Percentiles rank a stretch among this genome's conserved stretches.
These are phyloP conservation scores for Liolophura sinensis DNA, from an alignment of 1,140 invertebrate species.

Conservation along the genomic window DNA sequence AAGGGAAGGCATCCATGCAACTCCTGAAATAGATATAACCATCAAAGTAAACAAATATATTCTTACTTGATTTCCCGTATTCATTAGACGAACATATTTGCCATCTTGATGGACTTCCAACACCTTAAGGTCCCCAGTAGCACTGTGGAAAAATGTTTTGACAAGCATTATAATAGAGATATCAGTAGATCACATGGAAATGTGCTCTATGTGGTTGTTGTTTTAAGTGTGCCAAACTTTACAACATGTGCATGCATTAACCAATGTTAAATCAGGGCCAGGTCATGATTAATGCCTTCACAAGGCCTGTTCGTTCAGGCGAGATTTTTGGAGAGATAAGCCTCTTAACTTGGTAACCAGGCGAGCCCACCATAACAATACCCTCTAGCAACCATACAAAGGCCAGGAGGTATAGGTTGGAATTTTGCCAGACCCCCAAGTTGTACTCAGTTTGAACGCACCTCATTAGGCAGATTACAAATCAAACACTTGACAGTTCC, in stretches of 20 bases:
- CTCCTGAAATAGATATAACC: too few relatives aligned
- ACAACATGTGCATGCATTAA: too few relatives aligned
- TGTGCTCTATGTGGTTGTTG: too few relatives aligned
- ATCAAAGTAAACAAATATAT: neutral
- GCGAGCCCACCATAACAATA: neutral
- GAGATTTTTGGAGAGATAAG: neutral
- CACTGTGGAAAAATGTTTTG: slow-evolving; percentile 29
- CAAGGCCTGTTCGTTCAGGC: neutral
- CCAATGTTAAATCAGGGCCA: too few relatives aligned
- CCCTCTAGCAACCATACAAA: neutral
- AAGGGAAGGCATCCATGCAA: too few relatives aligned
- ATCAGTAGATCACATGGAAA: neutral
- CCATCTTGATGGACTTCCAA: slow-evolving; percentile 54
- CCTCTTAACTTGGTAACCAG: neutral
- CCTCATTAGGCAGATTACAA: too few relatives aligned
- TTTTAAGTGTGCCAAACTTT: too few relatives aligned
- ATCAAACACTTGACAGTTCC: neutral
- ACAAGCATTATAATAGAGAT: neutral
- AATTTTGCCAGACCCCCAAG: neutral
- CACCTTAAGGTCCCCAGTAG: slow-evolving; percentile 49
- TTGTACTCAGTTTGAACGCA: neutral
- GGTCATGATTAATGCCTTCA: neutral
- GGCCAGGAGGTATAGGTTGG: too few relatives aligned
- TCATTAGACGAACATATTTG: slow-evolving; percentile 49
- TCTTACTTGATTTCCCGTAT: slow-evolving; percentile 47